Evolutionary conservation across 2,113 vertebrate genomes (phyloP).

Genomic region (Pseudorasbora parva): DNA sequence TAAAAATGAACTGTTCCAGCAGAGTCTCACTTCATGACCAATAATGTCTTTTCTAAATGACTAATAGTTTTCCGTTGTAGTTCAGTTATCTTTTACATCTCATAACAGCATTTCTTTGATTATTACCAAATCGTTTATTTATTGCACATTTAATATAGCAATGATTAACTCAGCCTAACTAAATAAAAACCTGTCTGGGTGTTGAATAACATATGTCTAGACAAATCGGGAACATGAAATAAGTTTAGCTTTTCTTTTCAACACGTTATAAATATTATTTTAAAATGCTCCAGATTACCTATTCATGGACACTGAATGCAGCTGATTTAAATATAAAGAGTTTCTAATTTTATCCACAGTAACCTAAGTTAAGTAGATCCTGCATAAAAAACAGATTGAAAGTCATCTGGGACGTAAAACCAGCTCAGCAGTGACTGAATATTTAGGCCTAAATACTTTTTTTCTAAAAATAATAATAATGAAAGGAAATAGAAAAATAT

Average conservation of each 20-base stretch:
- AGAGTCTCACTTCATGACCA: conserved; percentile 4
- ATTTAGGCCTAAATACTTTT: neutral
- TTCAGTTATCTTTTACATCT: neutral
- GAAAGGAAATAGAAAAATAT: too few species aligned
- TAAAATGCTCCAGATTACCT: neutral
- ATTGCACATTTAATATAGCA: neutral
- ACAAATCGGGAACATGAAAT: neutral
- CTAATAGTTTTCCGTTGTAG: neutral
- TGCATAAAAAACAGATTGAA: too few species aligned
- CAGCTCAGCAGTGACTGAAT: neutral
- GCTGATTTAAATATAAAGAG: too few species aligned
- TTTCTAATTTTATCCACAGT: neutral
- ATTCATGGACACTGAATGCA: neutral
- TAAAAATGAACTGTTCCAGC: conserved; percentile 5
- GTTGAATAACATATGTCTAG: neutral
- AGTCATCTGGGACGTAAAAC: too few species aligned
- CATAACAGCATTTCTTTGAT: neutral
- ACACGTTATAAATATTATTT: neutral
- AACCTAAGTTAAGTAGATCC: neutral
- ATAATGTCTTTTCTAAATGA: neutral
- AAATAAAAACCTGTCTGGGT: neutral
- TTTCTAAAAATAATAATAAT: too few species aligned
- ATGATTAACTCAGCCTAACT: neutral
- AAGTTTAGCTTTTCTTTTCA: neutral
- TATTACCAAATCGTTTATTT: conserved; percentile 1